phyloP scores from a whole-genome alignment of 2,113 vertebrate species.

The Craseonycteris thonglongyai region DNA sequence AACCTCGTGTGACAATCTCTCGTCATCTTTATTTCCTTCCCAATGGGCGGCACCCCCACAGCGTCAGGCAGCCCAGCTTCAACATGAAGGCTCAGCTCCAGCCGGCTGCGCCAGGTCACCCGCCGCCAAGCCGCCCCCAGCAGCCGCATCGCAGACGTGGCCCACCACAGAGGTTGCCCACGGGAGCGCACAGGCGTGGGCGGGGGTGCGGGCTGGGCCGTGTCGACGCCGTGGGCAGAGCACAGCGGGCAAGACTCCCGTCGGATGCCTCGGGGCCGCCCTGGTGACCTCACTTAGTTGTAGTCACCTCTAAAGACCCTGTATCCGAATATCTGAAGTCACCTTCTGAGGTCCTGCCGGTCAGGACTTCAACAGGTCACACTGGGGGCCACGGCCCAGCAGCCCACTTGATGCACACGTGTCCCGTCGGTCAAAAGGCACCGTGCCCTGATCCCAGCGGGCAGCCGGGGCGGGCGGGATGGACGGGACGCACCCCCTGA shows the following conservation, averaged over 20 bases:
- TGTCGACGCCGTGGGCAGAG: neutral
- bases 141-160: fast-evolving
- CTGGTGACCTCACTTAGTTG: too few species aligned
- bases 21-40: neutral
- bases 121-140: neutral
- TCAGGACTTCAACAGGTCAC: too few species aligned
- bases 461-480: too few species aligned
- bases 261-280: too few species aligned
- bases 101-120: neutral
- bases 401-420: too few species aligned
- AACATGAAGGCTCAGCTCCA: fast-evolving
- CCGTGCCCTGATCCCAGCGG: too few species aligned
- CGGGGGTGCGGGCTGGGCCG: neutral
- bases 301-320: too few species aligned
- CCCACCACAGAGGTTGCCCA: neutral
- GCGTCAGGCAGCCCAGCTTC: neutral
- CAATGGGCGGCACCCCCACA: neutral
- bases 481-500: too few species aligned
- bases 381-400: too few species aligned
- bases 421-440: too few species aligned
- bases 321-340: too few species aligned
- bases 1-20: neutral
- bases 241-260: fast-evolving
- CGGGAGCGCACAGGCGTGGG: neutral
- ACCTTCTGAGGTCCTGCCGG: too few species aligned